These are phyloP conservation scores for Nomada ferruginata DNA, from an alignment of 2,888 invertebrate genomes.

Conservation along the genomic window DNA sequence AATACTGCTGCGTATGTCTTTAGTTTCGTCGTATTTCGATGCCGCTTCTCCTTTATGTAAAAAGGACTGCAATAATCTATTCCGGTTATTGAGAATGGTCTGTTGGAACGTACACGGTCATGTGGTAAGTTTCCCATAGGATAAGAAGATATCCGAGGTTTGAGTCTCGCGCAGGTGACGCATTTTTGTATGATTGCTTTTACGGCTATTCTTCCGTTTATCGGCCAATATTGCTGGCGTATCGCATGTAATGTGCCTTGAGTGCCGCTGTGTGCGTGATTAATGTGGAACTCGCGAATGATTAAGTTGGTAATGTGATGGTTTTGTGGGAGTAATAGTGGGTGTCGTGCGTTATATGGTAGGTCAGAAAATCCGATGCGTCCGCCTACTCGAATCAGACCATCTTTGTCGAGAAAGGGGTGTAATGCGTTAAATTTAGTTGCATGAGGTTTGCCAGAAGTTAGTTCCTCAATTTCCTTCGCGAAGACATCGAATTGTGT, in stretches of 20 bases:
- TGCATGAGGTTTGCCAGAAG: not conserved
- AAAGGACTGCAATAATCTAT: slow-evolving; percentile 4
- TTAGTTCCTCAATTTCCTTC: not conserved
- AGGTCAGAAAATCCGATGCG: not conserved
- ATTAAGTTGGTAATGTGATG: not conserved
- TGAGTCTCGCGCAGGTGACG: not conserved
- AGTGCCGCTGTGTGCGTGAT: not conserved
- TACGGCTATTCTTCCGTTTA: not conserved
- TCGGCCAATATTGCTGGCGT: not conserved
- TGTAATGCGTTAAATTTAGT: not conserved
- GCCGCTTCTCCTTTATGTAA: not conserved
- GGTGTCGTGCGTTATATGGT: not conserved
- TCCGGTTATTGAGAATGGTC: slow-evolving; percentile 2
- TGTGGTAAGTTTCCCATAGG: not conserved
- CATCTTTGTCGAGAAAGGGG: slow-evolving; percentile 5
- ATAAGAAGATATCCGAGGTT: not conserved
- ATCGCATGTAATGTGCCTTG: not conserved
- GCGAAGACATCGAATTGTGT: no score
- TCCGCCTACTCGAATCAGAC: slow-evolving; percentile 5
- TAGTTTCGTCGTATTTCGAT: not conserved
- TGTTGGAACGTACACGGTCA: not conserved
- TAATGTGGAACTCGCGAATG: slow-evolving; percentile 4
- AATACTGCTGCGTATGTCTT: slow-evolving; percentile 1
- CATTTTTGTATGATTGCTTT: not conserved
- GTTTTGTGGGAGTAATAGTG: not conserved